Evolutionary conservation across 2,797 vertebrate genomes (phyloP), one percentile per base, ranked within the genome.

Genomic region (Typhlichthys eigenmanni): DNA sequence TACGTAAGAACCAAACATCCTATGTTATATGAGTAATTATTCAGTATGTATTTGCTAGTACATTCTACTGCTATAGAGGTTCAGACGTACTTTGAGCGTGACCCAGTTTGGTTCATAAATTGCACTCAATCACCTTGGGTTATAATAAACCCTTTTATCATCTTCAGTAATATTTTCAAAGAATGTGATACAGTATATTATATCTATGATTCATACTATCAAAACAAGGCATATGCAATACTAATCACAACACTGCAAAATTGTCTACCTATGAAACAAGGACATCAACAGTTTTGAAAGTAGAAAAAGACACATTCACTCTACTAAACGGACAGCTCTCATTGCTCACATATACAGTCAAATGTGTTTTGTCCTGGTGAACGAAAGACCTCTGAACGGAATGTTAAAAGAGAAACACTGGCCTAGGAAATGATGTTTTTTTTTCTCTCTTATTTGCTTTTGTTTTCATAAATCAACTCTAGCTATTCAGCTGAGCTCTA

Each of bases 401-500:
- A 90, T 88, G 88, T 85, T 71, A 78, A 82, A 83, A 83, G 85
- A 81, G 80, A 83, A 87, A 79, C 79, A 80, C 83, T 81, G 82
- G 77, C 83, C 65, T 81, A 68, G 68, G 83, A 87, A 90, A 85
- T 75, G 69, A 86, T 85, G 76, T 88, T 71, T 68, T 72, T 69
- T 79, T 65, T 61, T 81, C 73, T 79, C 34, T 13, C 9, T 6
- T 51, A 17, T 34, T 55, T 47, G 24, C 14, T 63, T 29, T 54
- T n/a, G 45, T 13, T 10, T 19, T 84, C 71, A 85, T 79, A 88
- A 83, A 90, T 85, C 83, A 80, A 87, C 83, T 89, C 76, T 80
- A 89, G 87, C 85, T 89, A 86, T 84, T 89, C 88, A 88, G 87
- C 85, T 87, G 89, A 91, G 90, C 91, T 89, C 85, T 88, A 89